Percentiles rank a stretch among this genome's conserved stretches.
phyloP scores from a whole-genome alignment of 2,888 invertebrate species.

The Rutpela maculata region DNA sequence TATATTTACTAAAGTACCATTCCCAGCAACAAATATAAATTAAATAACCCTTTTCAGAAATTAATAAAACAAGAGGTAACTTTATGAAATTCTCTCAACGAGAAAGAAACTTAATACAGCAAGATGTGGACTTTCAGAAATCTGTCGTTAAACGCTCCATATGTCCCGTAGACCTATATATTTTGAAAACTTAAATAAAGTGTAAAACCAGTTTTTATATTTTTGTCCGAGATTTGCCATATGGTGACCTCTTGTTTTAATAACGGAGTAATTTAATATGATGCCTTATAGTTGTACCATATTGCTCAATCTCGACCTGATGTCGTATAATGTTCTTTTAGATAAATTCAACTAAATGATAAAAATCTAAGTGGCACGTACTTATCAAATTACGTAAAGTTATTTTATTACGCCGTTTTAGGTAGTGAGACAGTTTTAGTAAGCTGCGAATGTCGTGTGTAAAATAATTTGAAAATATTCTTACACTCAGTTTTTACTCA shows the following conservation, averaged over 20 bases:
- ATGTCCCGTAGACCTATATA: constrained; percentile 3
- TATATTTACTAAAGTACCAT: constrained; percentile 12
- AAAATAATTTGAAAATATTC: too few relatives aligned
- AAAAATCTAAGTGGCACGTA: background rate
- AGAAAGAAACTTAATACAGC: constrained; percentile 26
- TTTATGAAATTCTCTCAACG: background rate
- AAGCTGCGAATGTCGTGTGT: too few relatives aligned
- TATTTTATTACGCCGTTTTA: background rate
- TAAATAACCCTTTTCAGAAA: background rate
- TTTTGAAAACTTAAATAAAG: constrained; percentile 21
- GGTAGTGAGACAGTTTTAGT: background rate
- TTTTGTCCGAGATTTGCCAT: constrained; percentile 35
- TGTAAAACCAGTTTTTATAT: constrained; percentile 24
- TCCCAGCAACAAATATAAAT: background rate
- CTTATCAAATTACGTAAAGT: background rate
- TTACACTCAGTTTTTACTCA: too few relatives aligned
- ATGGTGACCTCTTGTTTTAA: constrained; percentile 17
- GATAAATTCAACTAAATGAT: constrained; percentile 13
- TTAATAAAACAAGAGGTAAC: constrained; percentile 5
- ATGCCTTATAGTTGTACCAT: constrained; percentile 34
- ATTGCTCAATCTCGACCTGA: constrained; percentile 21
- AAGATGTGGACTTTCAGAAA: background rate
- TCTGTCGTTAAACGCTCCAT: constrained; percentile 22
- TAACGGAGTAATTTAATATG: constrained; percentile 30
- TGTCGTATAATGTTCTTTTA: constrained; percentile 13